Conservation (phyloP, 1,140 invertebrate species). For the Saccostrea glomerata region DNA sequence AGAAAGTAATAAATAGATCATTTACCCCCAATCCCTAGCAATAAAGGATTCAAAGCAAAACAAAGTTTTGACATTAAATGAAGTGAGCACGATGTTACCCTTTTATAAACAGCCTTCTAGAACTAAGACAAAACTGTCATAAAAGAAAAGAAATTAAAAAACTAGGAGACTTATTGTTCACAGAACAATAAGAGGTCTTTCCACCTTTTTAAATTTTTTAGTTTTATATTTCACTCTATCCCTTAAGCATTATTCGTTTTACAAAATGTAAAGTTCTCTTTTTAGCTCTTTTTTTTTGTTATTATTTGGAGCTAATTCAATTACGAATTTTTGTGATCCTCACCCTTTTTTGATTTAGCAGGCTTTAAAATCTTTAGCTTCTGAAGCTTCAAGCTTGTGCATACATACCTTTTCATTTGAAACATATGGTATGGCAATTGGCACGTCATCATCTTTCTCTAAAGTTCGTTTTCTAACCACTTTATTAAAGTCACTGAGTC, state of each 20-base stretch:
- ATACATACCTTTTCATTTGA: constrained; percentile 59
- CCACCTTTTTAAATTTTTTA: no score
- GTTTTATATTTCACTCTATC: no score
- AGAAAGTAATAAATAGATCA: no score
- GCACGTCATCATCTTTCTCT: constrained; percentile 54
- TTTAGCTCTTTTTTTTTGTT: constrained; percentile 8
- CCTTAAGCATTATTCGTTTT: not conserved
- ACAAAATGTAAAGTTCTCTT: not conserved
- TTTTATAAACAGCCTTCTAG: no score
- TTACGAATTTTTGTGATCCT: not conserved
- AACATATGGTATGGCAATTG: constrained; percentile 62
- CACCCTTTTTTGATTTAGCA: not conserved
- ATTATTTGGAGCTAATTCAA: not conserved
- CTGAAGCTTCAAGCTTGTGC: not conserved
- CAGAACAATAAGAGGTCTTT: no score
- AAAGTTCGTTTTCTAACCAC: constrained; percentile 52
- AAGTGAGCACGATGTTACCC: no score
- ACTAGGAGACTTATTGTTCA: no score
- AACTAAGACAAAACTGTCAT: no score
- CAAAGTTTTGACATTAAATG: no score
- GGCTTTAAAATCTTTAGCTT: not conserved
- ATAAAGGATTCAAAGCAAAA: no score
- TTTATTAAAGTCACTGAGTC: constrained; percentile 62
- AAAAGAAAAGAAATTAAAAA: no score
- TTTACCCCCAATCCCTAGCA: no score